These are phyloP conservation scores for Trididemnum nubilum DNA, from an alignment of 23 tunicate species.

Conservation along the genomic window DNA sequence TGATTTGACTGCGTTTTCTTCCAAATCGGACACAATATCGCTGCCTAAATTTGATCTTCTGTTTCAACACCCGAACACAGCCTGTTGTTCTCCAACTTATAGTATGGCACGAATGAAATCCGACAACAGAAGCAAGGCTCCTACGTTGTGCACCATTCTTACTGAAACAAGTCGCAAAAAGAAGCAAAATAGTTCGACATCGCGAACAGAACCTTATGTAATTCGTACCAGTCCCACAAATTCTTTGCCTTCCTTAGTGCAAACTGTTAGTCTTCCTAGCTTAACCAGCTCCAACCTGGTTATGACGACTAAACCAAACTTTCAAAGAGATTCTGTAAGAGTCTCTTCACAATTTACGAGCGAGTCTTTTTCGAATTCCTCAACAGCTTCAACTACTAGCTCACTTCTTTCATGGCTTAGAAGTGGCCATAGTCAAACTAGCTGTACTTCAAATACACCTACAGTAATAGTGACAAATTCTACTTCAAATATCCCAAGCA, in stretches of 20 bases:
- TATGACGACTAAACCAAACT: no score
- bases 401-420: background rate
- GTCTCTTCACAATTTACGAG: background rate
- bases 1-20: no score
- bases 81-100: slow-evolving; percentile 19
- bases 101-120: slow-evolving; percentile 32
- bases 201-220: background rate
- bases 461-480: no score
- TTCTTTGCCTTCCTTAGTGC: background rate
- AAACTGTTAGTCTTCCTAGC: background rate
- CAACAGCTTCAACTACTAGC: background rate
- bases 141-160: background rate
- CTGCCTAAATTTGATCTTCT: background rate
- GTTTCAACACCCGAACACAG: background rate
- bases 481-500: background rate
- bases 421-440: background rate
- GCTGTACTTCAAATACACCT: background rate
- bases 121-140: background rate
- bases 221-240: background rate
- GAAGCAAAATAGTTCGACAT: background rate
- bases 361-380: background rate
- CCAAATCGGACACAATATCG: no score
- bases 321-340: background rate
- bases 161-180: background rate
- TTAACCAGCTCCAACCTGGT: background rate